A percentile compares a stretch with the other conserved stretches of the same genome.
Evolutionary conservation across 2,797 vertebrate genomes (phyloP).

Genomic region (Falco biarmicus): DNA sequence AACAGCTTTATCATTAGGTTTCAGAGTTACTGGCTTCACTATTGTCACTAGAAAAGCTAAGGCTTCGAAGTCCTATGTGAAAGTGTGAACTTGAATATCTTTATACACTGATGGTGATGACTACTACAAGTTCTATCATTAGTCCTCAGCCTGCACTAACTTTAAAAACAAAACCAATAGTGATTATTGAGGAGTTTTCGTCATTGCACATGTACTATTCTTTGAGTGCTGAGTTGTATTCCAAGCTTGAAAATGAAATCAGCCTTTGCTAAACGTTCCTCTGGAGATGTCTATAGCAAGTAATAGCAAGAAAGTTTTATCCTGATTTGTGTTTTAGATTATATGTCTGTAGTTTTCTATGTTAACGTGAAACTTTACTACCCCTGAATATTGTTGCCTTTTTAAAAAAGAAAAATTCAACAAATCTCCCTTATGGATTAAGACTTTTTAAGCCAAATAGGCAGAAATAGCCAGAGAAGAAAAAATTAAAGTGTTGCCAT

Average conservation of each 20-base stretch:
- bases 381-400: neutral
- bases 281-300: neutral
- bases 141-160: neutral
- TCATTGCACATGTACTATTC: neutral
- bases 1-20: neutral
- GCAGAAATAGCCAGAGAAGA: neutral
- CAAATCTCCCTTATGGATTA: neutral
- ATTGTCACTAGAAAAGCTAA: neutral
- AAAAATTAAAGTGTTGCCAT: neutral
- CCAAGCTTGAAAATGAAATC: neutral
- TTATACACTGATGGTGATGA: neutral
- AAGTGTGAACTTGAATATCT: neutral
- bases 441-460: neutral
- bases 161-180: neutral
- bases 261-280: neutral
- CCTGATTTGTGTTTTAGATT: neutral
- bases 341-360: neutral
- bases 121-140: neutral
- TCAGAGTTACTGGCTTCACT: neutral
- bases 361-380: neutral
- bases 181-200: neutral
- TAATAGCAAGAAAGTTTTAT: neutral
- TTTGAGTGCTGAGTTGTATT: neutral
- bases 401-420: neutral
- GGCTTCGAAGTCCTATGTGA: neutral